Conservation (phyloP, 2,113 vertebrate genomes). For the Menura novaehollandiae region DNA sequence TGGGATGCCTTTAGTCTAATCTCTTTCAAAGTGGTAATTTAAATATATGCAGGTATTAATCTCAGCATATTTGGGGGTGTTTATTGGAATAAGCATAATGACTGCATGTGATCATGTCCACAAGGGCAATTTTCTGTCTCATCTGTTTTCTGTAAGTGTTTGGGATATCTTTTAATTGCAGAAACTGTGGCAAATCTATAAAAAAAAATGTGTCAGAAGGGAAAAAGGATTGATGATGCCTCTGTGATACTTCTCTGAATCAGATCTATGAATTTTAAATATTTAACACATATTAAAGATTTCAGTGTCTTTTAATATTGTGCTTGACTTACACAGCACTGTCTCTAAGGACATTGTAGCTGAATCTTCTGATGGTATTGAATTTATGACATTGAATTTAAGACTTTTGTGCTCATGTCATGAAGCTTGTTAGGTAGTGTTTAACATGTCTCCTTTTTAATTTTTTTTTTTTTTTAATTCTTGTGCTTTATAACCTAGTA, state of each 20-base stretch:
- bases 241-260: neutral
- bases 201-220: neutral
- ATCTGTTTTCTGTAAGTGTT: neutral
- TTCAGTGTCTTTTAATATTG: neutral
- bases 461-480: neutral
- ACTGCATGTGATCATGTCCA: neutral
- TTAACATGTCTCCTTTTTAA: conserved; percentile 45
- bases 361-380: conserved; percentile 5
- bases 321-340: neutral
- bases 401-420: conserved; percentile 62
- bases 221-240: neutral
- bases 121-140: neutral
- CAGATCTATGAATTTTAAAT: neutral
- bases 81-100: neutral
- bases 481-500: neutral
- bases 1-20: neutral
- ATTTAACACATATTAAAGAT: neutral
- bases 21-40: neutral
- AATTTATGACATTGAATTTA: conserved; percentile 47
- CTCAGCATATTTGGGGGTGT: neutral
- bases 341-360: neutral
- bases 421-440: conserved; percentile 52
- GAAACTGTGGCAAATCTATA: neutral
- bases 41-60: neutral
- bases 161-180: neutral